Percentiles rank a stretch among this genome's conserved stretches.
Evolutionary conservation across 1,140 invertebrate species (phyloP).

Genomic region (Cotesia typhae): DNA sequence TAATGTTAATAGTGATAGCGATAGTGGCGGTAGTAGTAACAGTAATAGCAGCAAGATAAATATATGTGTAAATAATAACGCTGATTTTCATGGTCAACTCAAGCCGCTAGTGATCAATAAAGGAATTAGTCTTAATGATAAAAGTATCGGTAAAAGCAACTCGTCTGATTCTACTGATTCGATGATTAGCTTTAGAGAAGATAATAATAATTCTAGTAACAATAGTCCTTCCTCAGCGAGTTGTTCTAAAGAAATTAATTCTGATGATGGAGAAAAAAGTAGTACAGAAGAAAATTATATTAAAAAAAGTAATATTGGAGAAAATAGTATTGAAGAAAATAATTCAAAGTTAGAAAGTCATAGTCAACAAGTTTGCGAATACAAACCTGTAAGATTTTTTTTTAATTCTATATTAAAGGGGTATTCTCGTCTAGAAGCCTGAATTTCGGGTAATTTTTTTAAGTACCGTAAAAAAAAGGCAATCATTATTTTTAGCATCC

Average conservation of each 20-base stretch:
- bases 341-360: conserved; percentile 11
- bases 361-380: conserved; percentile 43
- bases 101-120: conserved; percentile 2
- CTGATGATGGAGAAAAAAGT: conserved; percentile 12
- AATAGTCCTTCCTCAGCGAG: background rate
- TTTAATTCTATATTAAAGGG: too few relatives aligned
- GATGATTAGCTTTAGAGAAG: background rate
- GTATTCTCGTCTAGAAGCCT: too few relatives aligned
- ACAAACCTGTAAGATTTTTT: conserved; percentile 42
- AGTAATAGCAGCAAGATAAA: too few relatives aligned
- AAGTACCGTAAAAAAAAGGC: too few relatives aligned
- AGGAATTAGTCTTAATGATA: too few relatives aligned
- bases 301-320: conserved; percentile 32
- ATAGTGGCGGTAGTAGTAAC: too few relatives aligned
- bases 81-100: background rate
- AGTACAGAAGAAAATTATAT: conserved; percentile 29
- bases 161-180: too few relatives aligned
- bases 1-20: background rate
- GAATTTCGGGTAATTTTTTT: too few relatives aligned
- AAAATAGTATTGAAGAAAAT: conserved; percentile 40
- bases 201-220: conserved; percentile 19
- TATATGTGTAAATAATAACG: background rate
- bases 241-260: too few relatives aligned
- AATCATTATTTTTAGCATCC: too few relatives aligned
- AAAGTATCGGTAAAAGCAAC: too few relatives aligned